phyloP scores from a whole-genome alignment of 2,888 invertebrate species.

The Melinopterus prodromus region DNA sequence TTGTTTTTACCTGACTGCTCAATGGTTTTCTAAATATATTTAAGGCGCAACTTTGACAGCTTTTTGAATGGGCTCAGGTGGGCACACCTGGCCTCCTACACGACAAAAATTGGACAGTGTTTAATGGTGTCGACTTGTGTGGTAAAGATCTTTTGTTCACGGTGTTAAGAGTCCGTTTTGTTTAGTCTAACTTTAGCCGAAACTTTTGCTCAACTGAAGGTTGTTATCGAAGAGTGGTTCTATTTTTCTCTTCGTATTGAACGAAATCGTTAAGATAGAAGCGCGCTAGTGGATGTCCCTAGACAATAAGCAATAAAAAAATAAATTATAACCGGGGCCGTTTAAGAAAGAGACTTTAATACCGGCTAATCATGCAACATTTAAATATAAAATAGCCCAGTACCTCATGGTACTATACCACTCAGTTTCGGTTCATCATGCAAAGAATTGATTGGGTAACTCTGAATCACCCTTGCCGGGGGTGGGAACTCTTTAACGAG shows the following conservation, averaged over 20 bases:
- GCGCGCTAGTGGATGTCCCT: conserved; percentile 48
- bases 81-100: not conserved
- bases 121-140: not conserved
- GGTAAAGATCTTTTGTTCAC: not conserved
- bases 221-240: too few species aligned
- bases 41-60: not conserved
- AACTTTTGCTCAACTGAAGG: too few species aligned
- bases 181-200: not conserved
- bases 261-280: conserved; percentile 38
- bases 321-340: conserved; percentile 59
- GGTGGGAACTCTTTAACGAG: conserved; percentile 4
- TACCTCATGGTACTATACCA: conserved; percentile 58
- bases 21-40: not conserved
- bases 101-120: conserved; percentile 4
- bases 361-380: conserved; percentile 63
- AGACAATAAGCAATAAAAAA: conserved; percentile 59
- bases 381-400: conserved; percentile 62
- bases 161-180: not conserved
- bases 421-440: conserved; percentile 34
- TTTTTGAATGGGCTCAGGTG: not conserved
- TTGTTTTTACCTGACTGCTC: not conserved
- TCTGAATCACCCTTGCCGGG: conserved; percentile 22
- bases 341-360: conserved; percentile 52
- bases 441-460: conserved; percentile 42
- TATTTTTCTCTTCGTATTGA: too few species aligned